phyloP scores from a whole-genome alignment of 2,797 vertebrate genomes.

The Gephyroberyx darwinii region DNA sequence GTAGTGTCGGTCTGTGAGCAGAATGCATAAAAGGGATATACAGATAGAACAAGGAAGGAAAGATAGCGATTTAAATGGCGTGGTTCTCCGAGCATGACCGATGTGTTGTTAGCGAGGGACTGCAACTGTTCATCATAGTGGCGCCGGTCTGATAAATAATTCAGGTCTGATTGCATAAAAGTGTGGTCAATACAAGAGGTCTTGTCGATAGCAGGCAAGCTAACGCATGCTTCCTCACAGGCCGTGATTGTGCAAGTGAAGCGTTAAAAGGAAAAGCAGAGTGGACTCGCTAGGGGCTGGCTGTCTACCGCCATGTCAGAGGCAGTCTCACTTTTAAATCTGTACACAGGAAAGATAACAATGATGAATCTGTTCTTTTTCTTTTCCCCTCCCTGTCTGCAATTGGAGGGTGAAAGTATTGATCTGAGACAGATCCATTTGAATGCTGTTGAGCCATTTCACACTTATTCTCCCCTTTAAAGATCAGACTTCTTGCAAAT shows the following conservation, averaged over 20 bases:
- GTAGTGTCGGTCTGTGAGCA: conserved; percentile 37
- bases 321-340: conserved; percentile 37
- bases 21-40: conserved; percentile 25
- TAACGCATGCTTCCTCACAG: conserved; percentile 24
- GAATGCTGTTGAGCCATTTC: conserved; percentile 67
- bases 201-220: conserved; percentile 47
- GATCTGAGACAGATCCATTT: conserved; percentile 60
- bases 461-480: conserved; percentile 69
- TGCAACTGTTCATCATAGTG: conserved; percentile 55
- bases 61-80: conserved; percentile 26
- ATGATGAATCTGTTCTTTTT: conserved; percentile 47
- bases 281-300: conserved; percentile 13
- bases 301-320: conserved; percentile 37
- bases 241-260: conserved; percentile 22
- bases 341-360: conserved; percentile 41
- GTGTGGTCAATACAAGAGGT: conserved; percentile 52
- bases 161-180: conserved; percentile 67
- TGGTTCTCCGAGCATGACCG: conserved; percentile 46
- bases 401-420: conserved; percentile 50
- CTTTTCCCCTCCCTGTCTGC: conserved; percentile 22
- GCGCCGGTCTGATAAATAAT: conserved; percentile 67
- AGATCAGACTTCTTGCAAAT: conserved; percentile 76
- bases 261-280: conserved; percentile 26
- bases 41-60: conserved; percentile 13
- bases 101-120: conserved; percentile 46